Percentiles rank a stretch among this genome's conserved stretches.
Conservation (phyloP, 2,113 vertebrate genomes). For the Choloepus hoffmanni region DNA sequence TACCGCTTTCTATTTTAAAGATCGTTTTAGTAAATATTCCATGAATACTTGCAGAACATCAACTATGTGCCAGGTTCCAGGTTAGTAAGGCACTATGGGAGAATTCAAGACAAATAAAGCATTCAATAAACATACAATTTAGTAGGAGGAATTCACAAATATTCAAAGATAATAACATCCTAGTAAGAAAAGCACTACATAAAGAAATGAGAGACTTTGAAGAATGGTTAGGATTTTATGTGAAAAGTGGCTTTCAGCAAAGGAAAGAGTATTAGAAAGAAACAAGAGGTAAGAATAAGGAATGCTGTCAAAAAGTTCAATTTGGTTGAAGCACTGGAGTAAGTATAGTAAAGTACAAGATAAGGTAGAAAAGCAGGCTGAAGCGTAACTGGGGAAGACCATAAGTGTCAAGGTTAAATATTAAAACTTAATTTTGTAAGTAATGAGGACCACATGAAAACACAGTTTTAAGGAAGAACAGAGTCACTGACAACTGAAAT, state of each 20-base stretch:
- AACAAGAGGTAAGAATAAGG: background rate
- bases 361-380: background rate
- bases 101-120: background rate
- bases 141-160: background rate
- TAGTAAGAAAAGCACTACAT: slow-evolving; percentile 18
- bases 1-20: background rate
- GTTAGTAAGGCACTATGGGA: background rate
- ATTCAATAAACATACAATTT: background rate
- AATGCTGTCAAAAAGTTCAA: background rate
- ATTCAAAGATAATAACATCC: background rate
- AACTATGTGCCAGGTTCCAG: background rate
- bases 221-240: slow-evolving; percentile 22
- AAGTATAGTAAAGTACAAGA: background rate
- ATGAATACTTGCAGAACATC: slow-evolving; percentile 29
- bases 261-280: slow-evolving; percentile 23
- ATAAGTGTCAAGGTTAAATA: slow-evolving; percentile 8
- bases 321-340: background rate
- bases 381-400: background rate
- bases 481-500: background rate
- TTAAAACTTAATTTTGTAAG: background rate
- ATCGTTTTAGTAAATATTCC: background rate
- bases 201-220: slow-evolving; percentile 31
- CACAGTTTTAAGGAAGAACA: background rate
- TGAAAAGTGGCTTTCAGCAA: slow-evolving; percentile 6
- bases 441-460: slow-evolving; percentile 11